Base-by-base conservation (phyloP, 2,113 vertebrate genomes). In the Hippocampus zosterae region DNA sequence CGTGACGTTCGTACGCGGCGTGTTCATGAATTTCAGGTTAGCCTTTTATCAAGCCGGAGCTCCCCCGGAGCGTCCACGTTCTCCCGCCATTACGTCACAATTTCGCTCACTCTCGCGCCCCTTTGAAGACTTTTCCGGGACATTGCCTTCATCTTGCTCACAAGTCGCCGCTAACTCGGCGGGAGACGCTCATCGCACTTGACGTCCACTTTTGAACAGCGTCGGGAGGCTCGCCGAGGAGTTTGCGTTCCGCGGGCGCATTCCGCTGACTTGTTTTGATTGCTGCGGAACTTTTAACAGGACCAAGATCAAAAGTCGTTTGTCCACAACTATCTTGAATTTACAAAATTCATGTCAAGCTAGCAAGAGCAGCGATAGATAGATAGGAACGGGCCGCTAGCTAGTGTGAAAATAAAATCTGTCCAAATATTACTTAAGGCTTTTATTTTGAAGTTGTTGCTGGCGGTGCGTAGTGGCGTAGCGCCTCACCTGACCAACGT, bases 101-200 rank as follows among this genome's bases (percentile, higher is more conserved):
- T 79, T 83, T 87, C 81, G 69, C 53, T 29, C 56, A 29, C 25
- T 29, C 25, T 15, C 75, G 85, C 83, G 70, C 81, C 78, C 76
- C 69, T 87, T 82, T 80, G 81, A 85, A 86, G 79, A 78, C 74
- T 85, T 84, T 85, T 78, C 83, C 81, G 74, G 83, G 64, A 68
- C 77, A 76, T 29, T 55, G 81, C 81, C 72, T 80, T 76, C 76
- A 75, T 85, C 84, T 86, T n/a, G 21, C 81, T 73, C 68, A 74
- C 79, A 85, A 83, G 84, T 90, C 84, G 16, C 63, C 8, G 48
- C 72, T 65, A 69, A 72, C 81, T 80, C 73, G 48, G 76, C 21
- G 72, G 85, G 88, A 87, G 88, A 88, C 67, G 67, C 41, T 87
- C 85, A 89, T 81, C 74, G 78, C 79, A 87, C 69, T 76, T 78